Conservation (phyloP, 2,797 vertebrate genomes). For the Perodicticus potto region DNA sequence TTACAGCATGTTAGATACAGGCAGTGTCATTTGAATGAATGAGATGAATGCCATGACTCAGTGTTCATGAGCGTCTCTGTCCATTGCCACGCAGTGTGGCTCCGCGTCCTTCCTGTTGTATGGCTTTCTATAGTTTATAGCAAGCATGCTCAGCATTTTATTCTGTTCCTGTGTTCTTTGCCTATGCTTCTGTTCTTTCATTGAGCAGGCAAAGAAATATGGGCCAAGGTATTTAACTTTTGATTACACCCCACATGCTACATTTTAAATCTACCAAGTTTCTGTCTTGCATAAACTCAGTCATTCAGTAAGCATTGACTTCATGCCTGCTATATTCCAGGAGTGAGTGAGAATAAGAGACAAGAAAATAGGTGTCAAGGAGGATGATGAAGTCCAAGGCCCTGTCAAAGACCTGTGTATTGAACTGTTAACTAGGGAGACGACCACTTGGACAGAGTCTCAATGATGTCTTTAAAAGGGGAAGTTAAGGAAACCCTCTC, state of each 20-base stretch:
- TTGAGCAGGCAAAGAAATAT: background rate
- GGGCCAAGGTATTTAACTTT: constrained; percentile 59
- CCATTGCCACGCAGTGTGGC: background rate
- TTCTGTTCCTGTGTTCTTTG: background rate
- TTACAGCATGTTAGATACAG: background rate
- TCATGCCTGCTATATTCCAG: background rate
- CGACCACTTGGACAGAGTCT: background rate
- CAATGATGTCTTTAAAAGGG: background rate
- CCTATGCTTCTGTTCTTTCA: constrained; percentile 30
- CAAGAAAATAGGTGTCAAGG: background rate
- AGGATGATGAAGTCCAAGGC: background rate
- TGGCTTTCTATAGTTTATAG: background rate
- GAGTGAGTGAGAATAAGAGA: background rate
- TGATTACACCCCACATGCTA: background rate
- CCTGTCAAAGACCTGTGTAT: background rate
- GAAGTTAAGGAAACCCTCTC: background rate
- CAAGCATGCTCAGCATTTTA: background rate
- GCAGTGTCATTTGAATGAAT: background rate
- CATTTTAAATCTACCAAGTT: background rate
- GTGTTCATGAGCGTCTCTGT: background rate
- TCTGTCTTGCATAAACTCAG: background rate
- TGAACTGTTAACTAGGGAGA: background rate
- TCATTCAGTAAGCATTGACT: background rate
- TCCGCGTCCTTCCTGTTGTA: background rate
- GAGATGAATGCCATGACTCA: background rate